A percentile compares a stretch with the other conserved stretches of the same genome.
Conservation (phyloP, 2,113 vertebrate species). For the Candoia aspera region DNA sequence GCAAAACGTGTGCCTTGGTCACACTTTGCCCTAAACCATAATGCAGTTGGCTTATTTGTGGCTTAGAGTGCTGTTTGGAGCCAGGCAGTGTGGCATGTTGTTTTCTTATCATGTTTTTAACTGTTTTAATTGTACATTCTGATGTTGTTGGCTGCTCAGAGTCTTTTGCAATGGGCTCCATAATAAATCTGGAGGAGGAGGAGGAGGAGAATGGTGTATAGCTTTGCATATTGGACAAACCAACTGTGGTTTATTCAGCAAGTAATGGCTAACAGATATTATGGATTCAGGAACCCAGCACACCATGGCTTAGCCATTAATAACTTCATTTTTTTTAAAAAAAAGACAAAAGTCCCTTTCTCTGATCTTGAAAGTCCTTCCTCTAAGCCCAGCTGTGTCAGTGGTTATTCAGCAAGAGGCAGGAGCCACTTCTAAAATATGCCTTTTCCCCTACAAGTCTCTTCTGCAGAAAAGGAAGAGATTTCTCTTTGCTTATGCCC, state of each 20-base stretch:
- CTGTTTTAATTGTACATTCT: background rate
- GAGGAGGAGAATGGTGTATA: background rate
- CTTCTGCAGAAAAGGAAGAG: background rate
- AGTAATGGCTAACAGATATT: too few species aligned
- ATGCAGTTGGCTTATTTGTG: background rate
- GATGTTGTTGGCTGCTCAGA: background rate
- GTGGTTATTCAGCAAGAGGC: too few species aligned
- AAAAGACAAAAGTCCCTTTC: too few species aligned
- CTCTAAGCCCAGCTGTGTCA: too few species aligned
- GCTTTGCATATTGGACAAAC: too few species aligned
- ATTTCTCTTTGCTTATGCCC: background rate
- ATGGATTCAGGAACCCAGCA: too few species aligned
- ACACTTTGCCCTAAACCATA: background rate
- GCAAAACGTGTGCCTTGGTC: background rate
- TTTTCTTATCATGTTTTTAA: background rate
- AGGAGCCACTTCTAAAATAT: too few species aligned
- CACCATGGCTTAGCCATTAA: too few species aligned
- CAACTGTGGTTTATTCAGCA: too few species aligned
- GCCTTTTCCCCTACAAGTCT: too few species aligned
- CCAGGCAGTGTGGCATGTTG: background rate
- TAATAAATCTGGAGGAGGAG: background rate
- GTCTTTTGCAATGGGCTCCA: background rate
- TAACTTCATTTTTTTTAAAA: too few species aligned
- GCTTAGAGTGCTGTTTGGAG: background rate
- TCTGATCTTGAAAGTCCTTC: too few species aligned